These are phyloP conservation scores for Malthinus seriepunctatus DNA, from an alignment of 2,888 invertebrate genomes.

Conservation along the genomic window DNA sequence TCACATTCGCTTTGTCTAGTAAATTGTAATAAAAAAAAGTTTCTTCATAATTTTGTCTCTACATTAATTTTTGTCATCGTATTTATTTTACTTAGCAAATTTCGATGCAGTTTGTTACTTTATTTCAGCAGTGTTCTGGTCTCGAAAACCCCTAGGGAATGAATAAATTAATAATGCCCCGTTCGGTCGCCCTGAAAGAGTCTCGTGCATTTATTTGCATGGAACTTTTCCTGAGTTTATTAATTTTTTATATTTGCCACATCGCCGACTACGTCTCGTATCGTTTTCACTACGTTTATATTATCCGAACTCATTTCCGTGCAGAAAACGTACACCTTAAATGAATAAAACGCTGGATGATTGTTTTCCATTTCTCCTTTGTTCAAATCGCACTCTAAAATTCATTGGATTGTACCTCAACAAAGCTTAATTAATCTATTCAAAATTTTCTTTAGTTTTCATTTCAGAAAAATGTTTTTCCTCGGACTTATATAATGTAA, in stretches of 20 bases:
- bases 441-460: constrained; percentile 9
- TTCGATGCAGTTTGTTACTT: constrained; percentile 37
- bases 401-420: constrained; percentile 29
- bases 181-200: constrained; percentile 41
- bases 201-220: constrained; percentile 46
- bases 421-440: constrained; percentile 18
- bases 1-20: constrained; percentile 40
- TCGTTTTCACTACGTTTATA: constrained; percentile 14
- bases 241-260: constrained; percentile 38
- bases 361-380: constrained; percentile 33
- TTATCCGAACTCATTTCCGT: constrained; percentile 11
- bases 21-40: constrained; percentile 45
- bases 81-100: constrained; percentile 38
- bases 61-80: constrained; percentile 34
- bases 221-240: constrained; percentile 41
- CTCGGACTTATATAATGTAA: neutral
- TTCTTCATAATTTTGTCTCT: constrained; percentile 8
- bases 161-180: constrained; percentile 50
- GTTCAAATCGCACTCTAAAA: constrained; percentile 32
- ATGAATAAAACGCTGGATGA: constrained; percentile 37
- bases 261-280: constrained; percentile 20
- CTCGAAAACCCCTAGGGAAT: constrained; percentile 40
- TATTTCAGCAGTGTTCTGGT: constrained; percentile 44
- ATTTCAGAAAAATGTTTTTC: neutral
- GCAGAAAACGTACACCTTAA: constrained; percentile 20